Base-by-base conservation (phyloP, 2,888 invertebrate species). In the Acronicta aceris region DNA sequence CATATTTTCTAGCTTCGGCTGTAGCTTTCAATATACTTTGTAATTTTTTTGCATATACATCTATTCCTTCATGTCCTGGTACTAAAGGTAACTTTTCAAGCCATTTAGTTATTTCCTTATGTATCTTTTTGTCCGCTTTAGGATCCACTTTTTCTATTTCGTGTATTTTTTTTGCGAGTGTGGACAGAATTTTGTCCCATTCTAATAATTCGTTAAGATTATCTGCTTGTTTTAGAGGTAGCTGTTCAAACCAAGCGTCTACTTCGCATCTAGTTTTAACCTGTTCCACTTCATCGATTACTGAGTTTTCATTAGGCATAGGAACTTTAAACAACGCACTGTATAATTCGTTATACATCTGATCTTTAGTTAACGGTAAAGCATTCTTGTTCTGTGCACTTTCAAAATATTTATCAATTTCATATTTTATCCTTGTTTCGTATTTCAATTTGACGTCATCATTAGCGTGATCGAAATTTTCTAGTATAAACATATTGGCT, bases 221-320 rank as follows among this genome's bases (percentile, higher is more conserved):
- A 25, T 59, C 40, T 10, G 83, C 52, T 54, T 81, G 65, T 63
- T 57, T 76, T 10, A 91, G 21, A 4, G 90, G 90, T 41, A 91
- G 67, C 12, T 76, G 69, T 62, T 86, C 81, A 71, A 87, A 87
- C 91, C 91, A 91, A 27, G 59, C 64, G 9, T 89, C 85, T 36
- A 91, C 80, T 81, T 85, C 89, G 74, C 85, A 89, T 60, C 85
- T 84, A 5, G 85, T 88, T 81, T 91, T 91, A 33, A 89, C 74
- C 70, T 85, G 79, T 78, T 89, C 89, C 13, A 91, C 86, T 79
- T 89, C 84, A 51, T 84, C 74, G 10, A 74, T 60, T 5, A 88
- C 68, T 12, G 83, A 81, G 43, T 56, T 70, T 65, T 87, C 81
- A 67, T 79, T 78, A 17, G 91, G 91, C 53, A 85, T 76, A 0